Conservation (phyloP, 2,888 invertebrate genomes). For the Chaetogeoica ovagalla region DNA sequence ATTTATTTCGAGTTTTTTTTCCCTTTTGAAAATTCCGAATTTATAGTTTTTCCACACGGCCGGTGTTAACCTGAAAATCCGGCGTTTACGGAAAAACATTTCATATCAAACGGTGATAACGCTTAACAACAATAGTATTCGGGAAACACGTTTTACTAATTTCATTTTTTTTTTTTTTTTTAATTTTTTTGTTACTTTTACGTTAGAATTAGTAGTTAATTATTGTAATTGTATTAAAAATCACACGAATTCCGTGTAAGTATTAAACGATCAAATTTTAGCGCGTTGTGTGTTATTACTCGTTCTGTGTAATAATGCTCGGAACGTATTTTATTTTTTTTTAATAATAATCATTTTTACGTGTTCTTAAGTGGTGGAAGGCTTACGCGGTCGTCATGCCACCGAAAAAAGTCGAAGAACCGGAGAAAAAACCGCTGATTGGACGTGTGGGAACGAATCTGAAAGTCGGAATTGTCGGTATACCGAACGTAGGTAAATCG, state of each 20-base stretch:
- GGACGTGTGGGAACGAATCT: slow-evolving; percentile 95
- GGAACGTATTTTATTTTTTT: too few relatives aligned
- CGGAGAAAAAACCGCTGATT: slow-evolving; percentile 85
- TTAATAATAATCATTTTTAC: too few relatives aligned
- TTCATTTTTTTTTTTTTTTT: not conserved
- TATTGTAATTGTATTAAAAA: not conserved
- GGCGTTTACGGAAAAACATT: slow-evolving; percentile 8
- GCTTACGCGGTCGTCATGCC: slow-evolving; percentile 65
- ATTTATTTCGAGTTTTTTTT: too few relatives aligned
- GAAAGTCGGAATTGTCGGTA: slow-evolving; percentile 92
- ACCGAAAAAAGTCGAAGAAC: slow-evolving; percentile 88
- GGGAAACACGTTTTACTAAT: slow-evolving; percentile 10
- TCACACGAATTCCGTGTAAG: slow-evolving; percentile 2
- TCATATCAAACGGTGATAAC: slow-evolving; percentile 9
- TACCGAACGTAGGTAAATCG: slow-evolving; percentile 99
- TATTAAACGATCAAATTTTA: not conserved
- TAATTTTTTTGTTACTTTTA: not conserved
- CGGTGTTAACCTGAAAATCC: slow-evolving; percentile 20
- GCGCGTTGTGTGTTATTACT: too few relatives aligned
- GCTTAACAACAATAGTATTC: not conserved
- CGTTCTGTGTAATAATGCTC: too few relatives aligned
- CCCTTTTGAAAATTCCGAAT: too few relatives aligned
- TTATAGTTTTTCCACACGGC: too few relatives aligned
- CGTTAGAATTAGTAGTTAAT: not conserved
- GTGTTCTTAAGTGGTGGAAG: not conserved